Evolutionary conservation across 2,797 vertebrate species (phyloP).

Genomic region (Cyprinodon diabolis): DNA sequence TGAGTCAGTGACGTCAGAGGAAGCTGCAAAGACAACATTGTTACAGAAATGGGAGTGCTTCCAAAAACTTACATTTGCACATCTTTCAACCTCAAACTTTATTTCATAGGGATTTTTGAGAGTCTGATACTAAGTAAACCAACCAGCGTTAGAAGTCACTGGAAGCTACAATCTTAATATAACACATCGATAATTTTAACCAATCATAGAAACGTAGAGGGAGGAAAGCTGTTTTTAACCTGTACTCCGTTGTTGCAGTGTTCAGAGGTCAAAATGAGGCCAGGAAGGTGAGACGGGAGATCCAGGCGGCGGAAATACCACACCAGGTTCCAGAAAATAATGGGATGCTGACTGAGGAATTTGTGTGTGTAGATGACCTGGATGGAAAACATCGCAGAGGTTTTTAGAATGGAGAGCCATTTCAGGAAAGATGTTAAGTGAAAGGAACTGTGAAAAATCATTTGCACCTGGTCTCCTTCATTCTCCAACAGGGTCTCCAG

Average conservation of each 20-base stretch:
- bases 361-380: slow-evolving; percentile 95
- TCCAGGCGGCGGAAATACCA: slow-evolving; percentile 97
- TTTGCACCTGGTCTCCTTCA: slow-evolving; percentile 92
- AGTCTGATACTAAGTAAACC: neutral
- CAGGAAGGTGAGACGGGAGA: slow-evolving; percentile 92
- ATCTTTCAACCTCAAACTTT: neutral
- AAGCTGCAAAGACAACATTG: slow-evolving; percentile 77
- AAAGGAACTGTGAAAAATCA: accelerated
- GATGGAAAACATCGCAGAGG: neutral
- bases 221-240: slow-evolving; percentile 66
- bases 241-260: slow-evolving; percentile 96
- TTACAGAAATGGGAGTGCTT: neutral
- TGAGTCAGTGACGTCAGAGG: slow-evolving; percentile 90
- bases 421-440: neutral
- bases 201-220: neutral
- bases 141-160: neutral
- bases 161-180: no score
- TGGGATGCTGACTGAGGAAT: slow-evolving; percentile 98
- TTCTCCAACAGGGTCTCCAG: slow-evolving; percentile 97
- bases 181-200: no score
- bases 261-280: slow-evolving; percentile 94
- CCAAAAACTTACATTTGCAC: no score
- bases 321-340: slow-evolving; percentile 98
- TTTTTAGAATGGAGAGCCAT: neutral
- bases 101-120: neutral